Conservation (phyloP, 2,888 invertebrate species). For the Polydrusus tereticollis region DNA sequence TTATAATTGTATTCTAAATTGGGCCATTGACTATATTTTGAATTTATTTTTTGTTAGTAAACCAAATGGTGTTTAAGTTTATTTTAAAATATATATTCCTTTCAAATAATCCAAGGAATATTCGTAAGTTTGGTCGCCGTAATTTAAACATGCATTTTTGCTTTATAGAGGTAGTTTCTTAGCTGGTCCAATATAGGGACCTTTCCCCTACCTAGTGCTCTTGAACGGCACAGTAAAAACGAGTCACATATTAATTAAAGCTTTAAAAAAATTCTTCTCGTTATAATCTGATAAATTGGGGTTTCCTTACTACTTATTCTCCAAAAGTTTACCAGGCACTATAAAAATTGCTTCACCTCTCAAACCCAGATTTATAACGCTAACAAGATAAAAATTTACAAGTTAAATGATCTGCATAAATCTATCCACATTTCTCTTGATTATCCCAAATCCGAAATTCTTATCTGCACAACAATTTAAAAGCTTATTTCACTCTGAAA, state of each 20-base stretch:
- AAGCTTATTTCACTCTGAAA: constrained; percentile 8
- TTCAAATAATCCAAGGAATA: neutral
- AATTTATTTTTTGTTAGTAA: neutral
- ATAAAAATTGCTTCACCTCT: constrained; percentile 19
- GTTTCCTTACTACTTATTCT: neutral
- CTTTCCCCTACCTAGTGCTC: constrained; percentile 3
- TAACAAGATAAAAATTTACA: constrained; percentile 38
- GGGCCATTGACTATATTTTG: neutral
- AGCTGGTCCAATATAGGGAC: constrained; percentile 7
- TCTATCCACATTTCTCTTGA: constrained; percentile 30
- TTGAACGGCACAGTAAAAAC: no score
- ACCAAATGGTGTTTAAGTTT: neutral
- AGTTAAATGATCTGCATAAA: constrained; percentile 43
- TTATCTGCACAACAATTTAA: constrained; percentile 37
- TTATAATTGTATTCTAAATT: neutral
- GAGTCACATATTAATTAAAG: no score
- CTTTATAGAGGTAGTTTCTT: neutral
- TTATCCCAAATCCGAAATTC: constrained; percentile 17
- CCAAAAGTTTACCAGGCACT: constrained; percentile 1
- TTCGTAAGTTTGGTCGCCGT: neutral
- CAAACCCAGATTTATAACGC: constrained; percentile 21
- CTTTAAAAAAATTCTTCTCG: no score
- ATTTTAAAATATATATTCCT: neutral
- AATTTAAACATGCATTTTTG: neutral
- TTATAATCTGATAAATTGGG: no score